Conservation (phyloP, 2,113 vertebrate species). For the Petrocephalus zakoni region DNA sequence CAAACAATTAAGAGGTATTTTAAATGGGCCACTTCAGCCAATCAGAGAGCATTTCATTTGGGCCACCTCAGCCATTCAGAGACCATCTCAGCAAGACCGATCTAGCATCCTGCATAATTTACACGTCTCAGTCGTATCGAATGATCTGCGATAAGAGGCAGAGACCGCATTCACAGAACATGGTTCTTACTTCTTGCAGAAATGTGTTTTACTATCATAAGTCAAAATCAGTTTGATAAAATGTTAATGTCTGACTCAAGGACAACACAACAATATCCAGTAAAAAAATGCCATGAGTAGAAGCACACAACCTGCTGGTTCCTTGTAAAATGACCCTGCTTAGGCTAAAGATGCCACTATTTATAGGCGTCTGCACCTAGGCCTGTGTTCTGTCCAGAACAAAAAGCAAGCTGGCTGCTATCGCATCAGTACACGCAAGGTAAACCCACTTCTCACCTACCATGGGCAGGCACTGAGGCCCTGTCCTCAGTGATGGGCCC, state of each 20-base stretch:
- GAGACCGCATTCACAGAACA: background rate
- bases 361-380: background rate
- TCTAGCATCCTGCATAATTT: slow-evolving; percentile 42
- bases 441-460: background rate
- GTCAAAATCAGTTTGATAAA: background rate
- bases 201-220: background rate
- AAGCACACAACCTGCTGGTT: background rate
- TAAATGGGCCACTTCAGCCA: background rate
- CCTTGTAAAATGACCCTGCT: slow-evolving; percentile 6
- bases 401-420: background rate
- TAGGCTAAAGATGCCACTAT: background rate
- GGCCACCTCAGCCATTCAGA: slow-evolving; percentile 25
- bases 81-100: slow-evolving; percentile 17
- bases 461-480: background rate
- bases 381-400: background rate
- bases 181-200: background rate
- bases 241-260: background rate
- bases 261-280: background rate
- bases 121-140: slow-evolving; percentile 28
- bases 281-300: background rate
- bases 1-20: background rate
- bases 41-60: background rate
- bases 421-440: background rate
- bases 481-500: background rate
- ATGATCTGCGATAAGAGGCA: background rate